Conservation (phyloP, 2,888 invertebrate species). For the Cheilosia impressa region DNA sequence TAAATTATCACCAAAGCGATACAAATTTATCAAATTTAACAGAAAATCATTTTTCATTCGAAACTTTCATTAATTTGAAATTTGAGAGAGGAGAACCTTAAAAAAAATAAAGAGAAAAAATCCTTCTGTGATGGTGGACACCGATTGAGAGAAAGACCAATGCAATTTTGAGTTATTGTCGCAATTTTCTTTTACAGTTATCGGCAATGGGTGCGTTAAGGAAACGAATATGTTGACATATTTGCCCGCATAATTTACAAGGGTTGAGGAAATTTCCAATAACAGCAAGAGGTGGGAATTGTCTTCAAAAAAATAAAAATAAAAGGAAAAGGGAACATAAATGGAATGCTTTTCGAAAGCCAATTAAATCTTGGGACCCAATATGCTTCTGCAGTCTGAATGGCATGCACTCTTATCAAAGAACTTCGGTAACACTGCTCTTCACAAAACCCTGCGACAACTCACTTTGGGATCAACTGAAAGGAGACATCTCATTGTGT, state of each 20-base stretch:
- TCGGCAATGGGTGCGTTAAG: conserved; percentile 10
- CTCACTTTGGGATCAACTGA: too few relatives aligned
- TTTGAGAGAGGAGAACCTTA: conserved; percentile 47
- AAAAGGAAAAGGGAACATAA: too few relatives aligned
- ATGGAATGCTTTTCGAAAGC: too few relatives aligned
- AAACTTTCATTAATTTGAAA: conserved; percentile 74
- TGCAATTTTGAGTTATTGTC: conserved; percentile 60
- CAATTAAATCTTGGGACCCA: too few relatives aligned
- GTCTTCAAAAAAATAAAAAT: too few relatives aligned
- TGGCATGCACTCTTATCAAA: too few relatives aligned
- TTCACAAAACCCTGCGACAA: too few relatives aligned
- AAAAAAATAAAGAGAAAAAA: neutral
- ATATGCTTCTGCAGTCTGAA: too few relatives aligned
- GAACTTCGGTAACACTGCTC: too few relatives aligned
- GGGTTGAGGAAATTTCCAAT: neutral
- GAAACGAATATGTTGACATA: conserved; percentile 45
- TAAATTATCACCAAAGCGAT: conserved; percentile 60
- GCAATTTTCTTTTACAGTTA: conserved; percentile 55
- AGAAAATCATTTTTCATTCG: conserved; percentile 70
- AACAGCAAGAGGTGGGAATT: too few relatives aligned
- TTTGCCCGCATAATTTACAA: neutral
- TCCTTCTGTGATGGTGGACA: neutral
- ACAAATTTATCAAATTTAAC: conserved; percentile 71
- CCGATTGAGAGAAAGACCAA: conserved; percentile 19
- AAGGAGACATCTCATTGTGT: too few relatives aligned